Evolutionary conservation across 2,888 invertebrate genomes (phyloP), one percentile per base, ranked within the genome.

Genomic region (Limenitis camilla): DNA sequence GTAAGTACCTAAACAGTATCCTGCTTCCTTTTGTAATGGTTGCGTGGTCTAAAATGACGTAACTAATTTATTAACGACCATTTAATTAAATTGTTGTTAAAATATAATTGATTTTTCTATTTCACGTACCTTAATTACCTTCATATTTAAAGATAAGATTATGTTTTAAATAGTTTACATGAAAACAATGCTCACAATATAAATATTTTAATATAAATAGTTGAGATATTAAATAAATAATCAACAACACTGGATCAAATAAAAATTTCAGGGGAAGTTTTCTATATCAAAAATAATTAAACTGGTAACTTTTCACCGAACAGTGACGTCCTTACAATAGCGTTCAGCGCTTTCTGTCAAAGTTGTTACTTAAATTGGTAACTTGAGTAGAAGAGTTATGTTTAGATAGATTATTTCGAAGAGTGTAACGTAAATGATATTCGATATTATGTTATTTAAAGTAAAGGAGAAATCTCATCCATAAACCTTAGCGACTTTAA

Each of bases 131-230:
- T 19, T 19, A 19, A 19, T n/a, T n/a, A n/a, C n/a, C n/a, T n/a
- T n/a, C n/a, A n/a, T n/a, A n/a, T n/a, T n/a, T n/a, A n/a, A n/a
- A n/a, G n/a, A n/a, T n/a, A n/a, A n/a, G n/a, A n/a, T n/a, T n/a
- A n/a, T n/a, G n/a, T n/a, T n/a, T n/a, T n/a, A n/a, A n/a, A n/a
- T n/a, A n/a, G n/a, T n/a, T n/a, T n/a, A n/a, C n/a, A n/a, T n/a
- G n/a, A n/a, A n/a, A n/a, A n/a, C n/a, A n/a, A n/a, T n/a, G n/a
- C n/a, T n/a, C n/a, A n/a, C n/a, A n/a, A n/a, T n/a, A n/a, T n/a
- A n/a, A 19, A 1, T 19, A 19, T 19, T 19, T 19, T 19, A 78
- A 83, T 84, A 78, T 64, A 67, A 19, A 9, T 6, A 38, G 7
- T n/a, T n/a, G n/a, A n/a, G n/a, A n/a, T n/a, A 11, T 38, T 38